phyloP scores from a whole-genome alignment of 1,140 invertebrate genomes.

The Drosophila pectinifera region DNA sequence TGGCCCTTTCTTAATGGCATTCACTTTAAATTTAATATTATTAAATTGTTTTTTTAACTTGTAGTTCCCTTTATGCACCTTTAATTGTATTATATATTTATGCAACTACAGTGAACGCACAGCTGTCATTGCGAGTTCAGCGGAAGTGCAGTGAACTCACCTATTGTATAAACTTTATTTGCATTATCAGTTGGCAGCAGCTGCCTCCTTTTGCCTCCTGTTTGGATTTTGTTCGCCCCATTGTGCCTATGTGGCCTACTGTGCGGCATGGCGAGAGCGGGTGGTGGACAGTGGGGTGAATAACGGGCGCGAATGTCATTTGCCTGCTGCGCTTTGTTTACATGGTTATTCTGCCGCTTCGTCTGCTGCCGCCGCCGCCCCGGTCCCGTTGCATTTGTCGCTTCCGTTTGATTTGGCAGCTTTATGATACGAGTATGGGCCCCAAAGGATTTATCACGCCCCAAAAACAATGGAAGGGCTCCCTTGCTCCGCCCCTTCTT shows the following conservation, averaged over 20 bases:
- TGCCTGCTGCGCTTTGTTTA: slow-evolving; percentile 47
- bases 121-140: slow-evolving; percentile 20
- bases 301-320: slow-evolving; percentile 40
- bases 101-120: too few species aligned
- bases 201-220: neutral
- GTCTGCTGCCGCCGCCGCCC: neutral
- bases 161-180: slow-evolving; percentile 44
- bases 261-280: slow-evolving; percentile 5
- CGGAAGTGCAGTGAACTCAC: slow-evolving; percentile 45
- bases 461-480: slow-evolving; percentile 44
- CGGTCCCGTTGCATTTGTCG: slow-evolving; percentile 52
- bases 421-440: slow-evolving; percentile 57
- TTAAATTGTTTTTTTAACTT: too few species aligned
- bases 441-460: slow-evolving; percentile 67
- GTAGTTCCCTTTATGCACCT: neutral
- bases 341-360: slow-evolving; percentile 12
- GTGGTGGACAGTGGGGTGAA: slow-evolving; percentile 2
- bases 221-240: slow-evolving; percentile 10
- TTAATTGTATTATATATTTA: too few species aligned
- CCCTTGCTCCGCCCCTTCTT: neutral
- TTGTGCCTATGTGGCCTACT: slow-evolving; percentile 32
- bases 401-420: slow-evolving; percentile 76
- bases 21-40: too few species aligned
- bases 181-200: slow-evolving; percentile 48
- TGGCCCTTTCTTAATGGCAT: neutral